Conservation (phyloP, 30 jellyfish, hydroid and myxozoan genomes). For the Haliclystus octoradiatus region DNA sequence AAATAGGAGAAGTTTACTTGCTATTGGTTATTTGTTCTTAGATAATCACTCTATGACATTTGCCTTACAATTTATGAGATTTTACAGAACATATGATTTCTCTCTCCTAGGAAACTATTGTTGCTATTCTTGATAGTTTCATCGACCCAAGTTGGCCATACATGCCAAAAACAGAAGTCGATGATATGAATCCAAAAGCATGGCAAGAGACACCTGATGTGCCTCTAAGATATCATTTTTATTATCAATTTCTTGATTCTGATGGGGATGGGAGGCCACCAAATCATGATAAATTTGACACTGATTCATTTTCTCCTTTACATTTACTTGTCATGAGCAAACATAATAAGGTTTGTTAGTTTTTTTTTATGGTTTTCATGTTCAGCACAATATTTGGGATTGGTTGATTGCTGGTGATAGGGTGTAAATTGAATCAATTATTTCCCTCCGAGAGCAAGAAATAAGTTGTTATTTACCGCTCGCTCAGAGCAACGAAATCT, state of each 20-base stretch:
- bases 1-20: too few species aligned
- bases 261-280: slow-evolving; percentile 70
- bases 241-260: slow-evolving; percentile 66
- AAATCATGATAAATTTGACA: slow-evolving; percentile 22
- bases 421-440: too few species aligned
- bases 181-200: slow-evolving; percentile 36
- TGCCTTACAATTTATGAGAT: too few species aligned
- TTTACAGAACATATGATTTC: too few species aligned
- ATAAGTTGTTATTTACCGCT: too few species aligned
- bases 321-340: slow-evolving; percentile 36
- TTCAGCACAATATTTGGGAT: not conserved
- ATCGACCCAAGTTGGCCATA: slow-evolving; percentile 91
- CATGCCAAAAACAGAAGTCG: slow-evolving; percentile 21
- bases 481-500: too few species aligned
- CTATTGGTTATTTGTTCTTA: too few species aligned
- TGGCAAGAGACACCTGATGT: slow-evolving; percentile 56
- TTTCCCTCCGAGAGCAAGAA: too few species aligned
- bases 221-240: slow-evolving; percentile 75
- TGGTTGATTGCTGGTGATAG: not conserved
- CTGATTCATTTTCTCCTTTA: slow-evolving; percentile 38
- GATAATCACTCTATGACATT: too few species aligned
- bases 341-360: slow-evolving; percentile 34
- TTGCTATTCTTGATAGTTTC: slow-evolving; percentile 64
- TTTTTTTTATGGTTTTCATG: not conserved
- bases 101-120: slow-evolving; percentile 76